Evolutionary conservation across 2,797 vertebrate genomes (phyloP).

Genomic region (Masticophis lateralis): DNA sequence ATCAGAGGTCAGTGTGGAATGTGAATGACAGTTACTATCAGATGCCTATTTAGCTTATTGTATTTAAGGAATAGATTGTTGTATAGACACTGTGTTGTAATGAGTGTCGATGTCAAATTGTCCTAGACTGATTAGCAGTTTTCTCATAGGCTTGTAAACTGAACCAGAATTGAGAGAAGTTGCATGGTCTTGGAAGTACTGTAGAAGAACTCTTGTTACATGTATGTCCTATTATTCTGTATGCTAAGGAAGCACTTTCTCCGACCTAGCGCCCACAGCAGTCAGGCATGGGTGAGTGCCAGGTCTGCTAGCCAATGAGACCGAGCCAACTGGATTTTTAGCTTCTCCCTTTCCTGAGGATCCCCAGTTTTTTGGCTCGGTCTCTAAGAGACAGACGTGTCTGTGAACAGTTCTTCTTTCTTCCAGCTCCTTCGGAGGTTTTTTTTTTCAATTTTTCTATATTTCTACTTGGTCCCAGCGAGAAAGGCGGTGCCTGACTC

Average conservation of each 20-base stretch:
- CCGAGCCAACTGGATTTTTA: too few relatives aligned
- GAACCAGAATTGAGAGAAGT: background rate
- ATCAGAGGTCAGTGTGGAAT: slow-evolving; percentile 16
- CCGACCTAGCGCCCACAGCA: too few relatives aligned
- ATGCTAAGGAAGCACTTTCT: background rate
- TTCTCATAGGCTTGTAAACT: background rate
- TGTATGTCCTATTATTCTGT: background rate
- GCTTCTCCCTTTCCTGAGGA: too few relatives aligned
- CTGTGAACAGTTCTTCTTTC: too few relatives aligned
- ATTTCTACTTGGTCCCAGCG: too few relatives aligned
- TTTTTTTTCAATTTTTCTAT: too few relatives aligned
- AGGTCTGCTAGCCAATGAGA: too few relatives aligned
- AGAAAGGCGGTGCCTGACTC: too few relatives aligned
- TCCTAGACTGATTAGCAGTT: background rate
- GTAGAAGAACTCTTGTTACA: background rate
- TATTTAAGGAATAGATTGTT: background rate
- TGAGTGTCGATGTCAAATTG: slow-evolving; percentile 27
- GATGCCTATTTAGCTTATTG: slow-evolving; percentile 26
- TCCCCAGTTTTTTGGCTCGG: too few relatives aligned
- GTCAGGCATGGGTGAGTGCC: too few relatives aligned
- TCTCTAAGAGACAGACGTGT: too few relatives aligned
- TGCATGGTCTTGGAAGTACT: background rate
- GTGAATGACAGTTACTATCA: background rate
- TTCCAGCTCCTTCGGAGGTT: too few relatives aligned
- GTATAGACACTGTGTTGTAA: fast-evolving